phyloP scores from a whole-genome alignment of 1,140 invertebrate genomes.

The Macrobrachium rosenbergii region DNA sequence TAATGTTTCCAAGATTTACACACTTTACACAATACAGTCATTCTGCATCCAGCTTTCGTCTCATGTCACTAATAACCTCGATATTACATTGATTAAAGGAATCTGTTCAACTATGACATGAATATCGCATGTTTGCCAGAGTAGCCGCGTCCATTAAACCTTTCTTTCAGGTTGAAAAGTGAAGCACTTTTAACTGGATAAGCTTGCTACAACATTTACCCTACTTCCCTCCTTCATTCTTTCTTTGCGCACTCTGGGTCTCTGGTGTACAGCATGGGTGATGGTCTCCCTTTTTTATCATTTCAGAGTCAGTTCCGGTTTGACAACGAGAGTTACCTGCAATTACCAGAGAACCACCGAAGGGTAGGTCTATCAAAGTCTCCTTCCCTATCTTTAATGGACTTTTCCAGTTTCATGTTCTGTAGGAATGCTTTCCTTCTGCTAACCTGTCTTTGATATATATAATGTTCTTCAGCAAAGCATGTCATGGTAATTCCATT shows the following conservation, averaged over 20 bases:
- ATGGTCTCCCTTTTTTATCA: slow-evolving; percentile 60
- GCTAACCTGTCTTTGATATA: neutral
- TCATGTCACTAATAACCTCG: too few species aligned
- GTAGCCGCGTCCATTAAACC: neutral
- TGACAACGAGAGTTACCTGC: slow-evolving; percentile 97
- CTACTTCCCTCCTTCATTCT: neutral
- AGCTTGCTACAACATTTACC: neutral
- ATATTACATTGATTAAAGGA: too few species aligned
- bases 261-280: slow-evolving; percentile 45
- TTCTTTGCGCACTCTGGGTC: neutral
- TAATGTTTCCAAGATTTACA: too few species aligned
- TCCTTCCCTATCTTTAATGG: neutral
- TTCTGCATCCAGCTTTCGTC: too few species aligned
- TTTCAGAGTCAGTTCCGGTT: slow-evolving; percentile 97
- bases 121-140: too few species aligned
- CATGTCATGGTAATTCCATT: neutral
- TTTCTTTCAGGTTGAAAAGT: neutral
- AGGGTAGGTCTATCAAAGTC: slow-evolving; percentile 79
- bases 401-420: neutral
- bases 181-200: too few species aligned
- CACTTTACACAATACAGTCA: too few species aligned
- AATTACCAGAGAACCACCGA: slow-evolving; percentile 94
- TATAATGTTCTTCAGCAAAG: neutral
- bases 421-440: neutral
- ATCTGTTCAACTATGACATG: too few species aligned